Conservation (phyloP, 2,113 vertebrate genomes). For the Oncorhynchus mykiss region DNA sequence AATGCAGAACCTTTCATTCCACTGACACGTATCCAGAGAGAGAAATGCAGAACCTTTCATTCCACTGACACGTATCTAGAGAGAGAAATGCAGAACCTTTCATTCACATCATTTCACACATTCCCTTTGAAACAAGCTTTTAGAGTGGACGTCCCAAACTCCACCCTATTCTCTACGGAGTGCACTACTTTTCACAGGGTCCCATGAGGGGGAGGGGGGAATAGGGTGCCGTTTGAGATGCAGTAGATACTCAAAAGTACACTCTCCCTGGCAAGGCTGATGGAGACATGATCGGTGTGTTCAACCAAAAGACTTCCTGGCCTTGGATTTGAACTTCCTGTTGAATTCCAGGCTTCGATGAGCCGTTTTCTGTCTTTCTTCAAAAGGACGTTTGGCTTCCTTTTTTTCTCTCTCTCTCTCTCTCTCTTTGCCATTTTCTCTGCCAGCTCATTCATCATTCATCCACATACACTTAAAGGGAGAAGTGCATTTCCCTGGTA, state of each 20-base stretch:
- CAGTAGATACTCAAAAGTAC: neutral
- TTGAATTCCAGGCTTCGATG: conserved; percentile 68
- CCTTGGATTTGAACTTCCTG: conserved; percentile 60
- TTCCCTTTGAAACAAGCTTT: neutral
- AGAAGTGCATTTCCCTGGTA: neutral
- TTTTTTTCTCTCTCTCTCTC: neutral
- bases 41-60: too few relatives aligned
- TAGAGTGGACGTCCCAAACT: neutral
- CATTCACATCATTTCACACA: neutral
- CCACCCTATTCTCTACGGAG: too few relatives aligned
- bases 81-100: too few relatives aligned
- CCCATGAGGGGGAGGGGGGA: too few relatives aligned
- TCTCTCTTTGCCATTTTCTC: conserved; percentile 37
- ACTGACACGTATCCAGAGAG: too few relatives aligned
- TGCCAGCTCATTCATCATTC: conserved; percentile 56
- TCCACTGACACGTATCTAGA: too few relatives aligned
- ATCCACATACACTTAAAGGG: conserved; percentile 40
- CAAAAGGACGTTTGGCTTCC: conserved; percentile 47
- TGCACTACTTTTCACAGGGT: too few relatives aligned
- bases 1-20: too few relatives aligned
- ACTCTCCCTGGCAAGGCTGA: conserved; percentile 60
- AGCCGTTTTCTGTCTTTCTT: conserved; percentile 61
- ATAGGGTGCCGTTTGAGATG: neutral
- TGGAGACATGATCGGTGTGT: conserved; percentile 64
- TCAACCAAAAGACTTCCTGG: conserved; percentile 55